These are phyloP conservation scores for Octonoba sinensis DNA, from an alignment of 2,888 invertebrate species.

Conservation along the genomic window DNA sequence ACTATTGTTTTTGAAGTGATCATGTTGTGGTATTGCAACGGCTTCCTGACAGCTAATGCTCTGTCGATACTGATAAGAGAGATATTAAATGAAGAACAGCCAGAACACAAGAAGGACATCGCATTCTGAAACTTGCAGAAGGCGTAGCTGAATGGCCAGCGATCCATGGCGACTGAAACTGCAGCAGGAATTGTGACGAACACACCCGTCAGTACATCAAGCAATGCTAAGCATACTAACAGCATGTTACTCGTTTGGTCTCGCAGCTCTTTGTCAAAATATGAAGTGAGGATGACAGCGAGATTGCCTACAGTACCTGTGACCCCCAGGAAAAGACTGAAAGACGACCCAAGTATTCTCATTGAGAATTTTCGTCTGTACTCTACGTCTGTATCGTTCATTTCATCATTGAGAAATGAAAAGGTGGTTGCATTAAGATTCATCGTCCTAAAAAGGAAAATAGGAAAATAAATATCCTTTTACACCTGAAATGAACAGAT, in stretches of 20 bases:
- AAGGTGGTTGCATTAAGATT: too few species aligned
- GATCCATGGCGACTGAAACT: constrained; percentile 22
- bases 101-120: constrained; percentile 70
- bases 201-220: constrained; percentile 35
- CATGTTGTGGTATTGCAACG: constrained; percentile 68
- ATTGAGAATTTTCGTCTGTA: neutral
- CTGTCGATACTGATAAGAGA: constrained; percentile 70
- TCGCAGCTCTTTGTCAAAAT: constrained; percentile 20
- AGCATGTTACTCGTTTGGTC: constrained; percentile 29
- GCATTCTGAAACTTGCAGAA: constrained; percentile 69
- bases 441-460: too few species aligned
- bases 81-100: constrained; percentile 71
- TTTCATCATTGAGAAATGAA: too few species aligned
- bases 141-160: constrained; percentile 26
- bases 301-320: constrained; percentile 22
- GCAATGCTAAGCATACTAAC: constrained; percentile 24
- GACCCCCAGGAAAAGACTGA: constrained; percentile 23
- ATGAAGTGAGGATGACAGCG: constrained; percentile 28
- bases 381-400: too few species aligned
- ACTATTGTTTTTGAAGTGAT: constrained; percentile 28
- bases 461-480: too few species aligned
- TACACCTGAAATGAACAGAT: too few species aligned
- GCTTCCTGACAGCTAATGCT: constrained; percentile 69
- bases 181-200: constrained; percentile 43
- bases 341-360: constrained; percentile 22